phyloP scores from a whole-genome alignment of 2,113 vertebrate genomes.

The Setophaga kirtlandii region DNA sequence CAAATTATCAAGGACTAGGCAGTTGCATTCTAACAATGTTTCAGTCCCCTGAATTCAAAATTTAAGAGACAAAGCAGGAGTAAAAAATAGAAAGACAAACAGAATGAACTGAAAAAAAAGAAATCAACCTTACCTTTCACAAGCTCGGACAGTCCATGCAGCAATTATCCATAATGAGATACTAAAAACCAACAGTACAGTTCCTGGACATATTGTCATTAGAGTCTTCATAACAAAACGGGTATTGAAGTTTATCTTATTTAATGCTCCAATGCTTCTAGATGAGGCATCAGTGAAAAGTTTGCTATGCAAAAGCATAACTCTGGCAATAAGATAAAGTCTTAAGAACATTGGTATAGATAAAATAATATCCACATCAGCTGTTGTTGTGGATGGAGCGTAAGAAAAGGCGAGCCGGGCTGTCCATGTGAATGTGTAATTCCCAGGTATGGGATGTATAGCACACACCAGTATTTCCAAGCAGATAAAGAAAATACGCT shows the following conservation, averaged over 20 bases:
- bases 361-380: conserved; percentile 99
- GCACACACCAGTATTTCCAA: conserved; percentile 98
- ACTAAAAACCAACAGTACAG: conserved; percentile 99
- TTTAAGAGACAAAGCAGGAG: background rate
- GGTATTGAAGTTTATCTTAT: conserved; percentile 99
- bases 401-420: conserved; percentile 96
- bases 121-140: conserved; percentile 90
- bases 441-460: conserved; percentile 98
- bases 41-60: background rate
- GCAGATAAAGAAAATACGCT: conserved; percentile 99
- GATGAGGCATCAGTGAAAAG: conserved; percentile 99
- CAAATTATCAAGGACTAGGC: background rate
- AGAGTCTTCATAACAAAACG: conserved; percentile 99
- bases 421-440: conserved; percentile 99
- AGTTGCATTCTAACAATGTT: background rate
- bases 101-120: background rate
- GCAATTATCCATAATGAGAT: conserved; percentile 99
- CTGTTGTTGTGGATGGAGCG: conserved; percentile 91
- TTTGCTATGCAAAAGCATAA: conserved; percentile 99
- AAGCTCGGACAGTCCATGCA: conserved; percentile 98
- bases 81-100: background rate
- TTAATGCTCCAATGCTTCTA: conserved; percentile 97
- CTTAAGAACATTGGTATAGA: conserved; percentile 99
- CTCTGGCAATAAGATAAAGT: conserved; percentile 98
- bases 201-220: conserved; percentile 99